phyloP scores from a whole-genome alignment of 2,888 invertebrate species.

The Platycheirus albimanus region DNA sequence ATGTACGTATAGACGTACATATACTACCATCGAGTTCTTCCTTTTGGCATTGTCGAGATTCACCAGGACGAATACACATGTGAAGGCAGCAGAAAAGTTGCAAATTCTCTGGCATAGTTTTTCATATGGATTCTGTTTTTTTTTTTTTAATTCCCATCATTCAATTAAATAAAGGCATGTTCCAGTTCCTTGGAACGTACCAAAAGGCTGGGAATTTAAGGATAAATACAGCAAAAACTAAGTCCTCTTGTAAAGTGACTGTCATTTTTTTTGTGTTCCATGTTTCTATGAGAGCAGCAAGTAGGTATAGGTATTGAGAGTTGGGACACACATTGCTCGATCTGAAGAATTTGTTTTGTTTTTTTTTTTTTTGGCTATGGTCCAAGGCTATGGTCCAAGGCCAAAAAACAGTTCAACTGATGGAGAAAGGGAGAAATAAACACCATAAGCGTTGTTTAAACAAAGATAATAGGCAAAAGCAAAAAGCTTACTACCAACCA shows the following conservation, averaged over 20 bases:
- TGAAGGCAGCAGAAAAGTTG: background rate
- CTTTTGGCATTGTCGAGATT: slow-evolving; percentile 18
- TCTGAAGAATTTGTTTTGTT: slow-evolving; percentile 31
- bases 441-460: slow-evolving; percentile 56
- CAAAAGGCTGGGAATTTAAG: background rate
- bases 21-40: background rate
- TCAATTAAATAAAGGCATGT: slow-evolving; percentile 11
- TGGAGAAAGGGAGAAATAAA: slow-evolving; percentile 47
- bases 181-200: background rate
- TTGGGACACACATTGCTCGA: slow-evolving; percentile 15
- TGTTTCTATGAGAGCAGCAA: background rate
- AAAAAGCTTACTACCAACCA: slow-evolving; percentile 35
- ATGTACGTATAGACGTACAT: background rate
- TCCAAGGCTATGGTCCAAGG: slow-evolving; percentile 61
- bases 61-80: background rate
- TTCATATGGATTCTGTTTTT: background rate
- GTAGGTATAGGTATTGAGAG: too few relatives aligned
- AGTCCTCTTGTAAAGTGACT: slow-evolving; percentile 2
- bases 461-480: slow-evolving; percentile 47
- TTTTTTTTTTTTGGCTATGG: slow-evolving; percentile 47
- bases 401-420: slow-evolving; percentile 47
- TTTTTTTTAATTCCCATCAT: slow-evolving; percentile 13
- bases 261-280: too few relatives aligned
- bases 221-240: slow-evolving; percentile 10
- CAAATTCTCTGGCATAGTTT: slow-evolving; percentile 12